These are phyloP conservation scores for Popillia japonica DNA, from an alignment of 1,140 invertebrate genomes.

Conservation along the genomic window DNA sequence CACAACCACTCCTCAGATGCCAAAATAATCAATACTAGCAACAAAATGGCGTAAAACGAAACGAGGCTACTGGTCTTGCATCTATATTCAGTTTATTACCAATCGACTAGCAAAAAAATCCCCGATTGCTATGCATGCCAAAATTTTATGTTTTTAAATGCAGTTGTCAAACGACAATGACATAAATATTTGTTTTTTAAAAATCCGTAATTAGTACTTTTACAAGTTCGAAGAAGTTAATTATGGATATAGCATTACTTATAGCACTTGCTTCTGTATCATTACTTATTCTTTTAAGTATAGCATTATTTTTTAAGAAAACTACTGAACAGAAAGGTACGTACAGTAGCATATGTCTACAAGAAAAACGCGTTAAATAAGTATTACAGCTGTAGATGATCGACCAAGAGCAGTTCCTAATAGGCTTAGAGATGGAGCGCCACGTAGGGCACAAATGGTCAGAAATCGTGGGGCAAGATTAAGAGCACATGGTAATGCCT, in stretches of 20 bases:
- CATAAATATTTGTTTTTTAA: neutral
- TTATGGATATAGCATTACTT: slow-evolving; percentile 63
- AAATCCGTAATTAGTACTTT: neutral
- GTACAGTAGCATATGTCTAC: slow-evolving; percentile 42
- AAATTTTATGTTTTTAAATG: too few species aligned
- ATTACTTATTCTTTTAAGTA: slow-evolving; percentile 60
- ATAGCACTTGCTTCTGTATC: slow-evolving; percentile 61
- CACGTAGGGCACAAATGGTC: slow-evolving; percentile 67
- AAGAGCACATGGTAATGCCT: slow-evolving; percentile 64
- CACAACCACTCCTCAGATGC: slow-evolving; percentile 11
- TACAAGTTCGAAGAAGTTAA: neutral
- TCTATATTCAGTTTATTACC: neutral
- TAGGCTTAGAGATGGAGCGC: slow-evolving; percentile 62
- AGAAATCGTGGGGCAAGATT: slow-evolving; percentile 70
- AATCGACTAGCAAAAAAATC: neutral
- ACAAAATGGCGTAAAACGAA: slow-evolving; percentile 19
- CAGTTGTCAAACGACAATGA: slow-evolving; percentile 16
- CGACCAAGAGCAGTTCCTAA: slow-evolving; percentile 50
- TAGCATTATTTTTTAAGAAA: slow-evolving; percentile 59
- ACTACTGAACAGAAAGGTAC: slow-evolving; percentile 48
- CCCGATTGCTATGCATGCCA: neutral
- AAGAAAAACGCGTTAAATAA: neutral
- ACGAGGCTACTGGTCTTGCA: neutral
- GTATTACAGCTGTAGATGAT: slow-evolving; percentile 42
- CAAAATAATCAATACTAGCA: slow-evolving; percentile 20